These are phyloP conservation scores for Macrosteles quadrilineatus DNA, from an alignment of 1,140 invertebrate genomes.

Conservation along the genomic window DNA sequence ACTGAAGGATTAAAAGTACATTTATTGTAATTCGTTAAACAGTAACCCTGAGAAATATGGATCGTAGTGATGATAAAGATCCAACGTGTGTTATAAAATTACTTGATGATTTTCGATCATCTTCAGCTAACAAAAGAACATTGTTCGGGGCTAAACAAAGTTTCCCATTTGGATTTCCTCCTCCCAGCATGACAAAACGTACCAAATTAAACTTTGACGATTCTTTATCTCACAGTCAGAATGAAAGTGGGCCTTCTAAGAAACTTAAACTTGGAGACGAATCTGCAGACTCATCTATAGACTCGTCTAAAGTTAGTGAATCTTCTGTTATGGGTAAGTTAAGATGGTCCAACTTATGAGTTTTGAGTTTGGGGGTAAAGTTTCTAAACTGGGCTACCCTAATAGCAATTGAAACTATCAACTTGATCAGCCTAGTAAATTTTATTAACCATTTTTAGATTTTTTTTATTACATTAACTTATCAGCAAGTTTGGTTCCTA, in stretches of 20 bases:
- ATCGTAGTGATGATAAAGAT: slow-evolving; percentile 32
- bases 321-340: slow-evolving; percentile 21
- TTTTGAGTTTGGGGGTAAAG: background rate
- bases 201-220: slow-evolving; percentile 30
- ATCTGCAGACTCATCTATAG: slow-evolving; percentile 14
- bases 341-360: background rate
- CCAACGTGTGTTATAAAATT: slow-evolving; percentile 37
- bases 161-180: background rate
- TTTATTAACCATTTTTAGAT: too few relatives aligned
- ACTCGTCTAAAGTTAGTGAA: slow-evolving; percentile 21
- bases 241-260: slow-evolving; percentile 1
- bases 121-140: background rate
- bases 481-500: too few relatives aligned
- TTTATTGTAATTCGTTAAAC: too few relatives aligned
- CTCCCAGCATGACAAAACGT: slow-evolving; percentile 26
- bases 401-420: too few relatives aligned
- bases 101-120: slow-evolving; percentile 35
- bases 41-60: too few relatives aligned
- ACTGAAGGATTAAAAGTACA: too few relatives aligned
- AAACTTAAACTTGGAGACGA: slow-evolving; percentile 10
- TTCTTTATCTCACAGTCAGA: slow-evolving; percentile 23
- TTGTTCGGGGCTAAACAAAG: background rate
- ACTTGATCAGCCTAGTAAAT: too few relatives aligned
- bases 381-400: too few relatives aligned
- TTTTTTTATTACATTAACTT: too few relatives aligned